These are phyloP conservation scores for Chaetogeoica ovagalla DNA, from an alignment of 2,888 invertebrate species.

Conservation along the genomic window DNA sequence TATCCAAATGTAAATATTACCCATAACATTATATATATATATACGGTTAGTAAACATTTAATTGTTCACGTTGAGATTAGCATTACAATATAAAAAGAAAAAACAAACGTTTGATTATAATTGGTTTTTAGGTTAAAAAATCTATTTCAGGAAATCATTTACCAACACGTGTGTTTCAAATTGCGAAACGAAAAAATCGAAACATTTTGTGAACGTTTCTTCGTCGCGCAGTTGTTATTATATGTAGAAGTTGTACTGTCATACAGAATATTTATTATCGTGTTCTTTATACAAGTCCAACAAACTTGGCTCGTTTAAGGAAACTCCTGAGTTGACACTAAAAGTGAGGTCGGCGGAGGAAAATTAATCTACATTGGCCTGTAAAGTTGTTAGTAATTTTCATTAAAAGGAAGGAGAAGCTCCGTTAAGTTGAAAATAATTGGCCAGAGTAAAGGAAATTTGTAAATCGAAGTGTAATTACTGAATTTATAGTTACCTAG, in stretches of 20 bases:
- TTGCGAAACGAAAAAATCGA: background rate
- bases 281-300: background rate
- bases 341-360: too few species aligned
- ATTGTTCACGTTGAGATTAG: too few species aligned
- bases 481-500: slow-evolving; percentile 32
- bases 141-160: too few species aligned
- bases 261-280: slow-evolving; percentile 21
- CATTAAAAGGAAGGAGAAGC: slow-evolving; percentile 11
- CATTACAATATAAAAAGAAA: too few species aligned
- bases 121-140: too few species aligned
- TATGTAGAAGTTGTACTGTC: background rate
- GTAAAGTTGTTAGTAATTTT: slow-evolving; percentile 33
- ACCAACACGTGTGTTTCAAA: background rate
- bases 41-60: too few species aligned
- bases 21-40: too few species aligned
- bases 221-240: background rate
- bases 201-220: background rate
- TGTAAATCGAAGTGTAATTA: slow-evolving; percentile 45
- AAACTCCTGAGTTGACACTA: slow-evolving; percentile 1
- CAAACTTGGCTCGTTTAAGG: slow-evolving; percentile 41
- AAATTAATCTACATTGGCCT: slow-evolving; percentile 32
- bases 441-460: background rate
- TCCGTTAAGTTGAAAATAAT: slow-evolving; percentile 28
- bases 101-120: too few species aligned
- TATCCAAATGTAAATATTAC: too few species aligned